These are phyloP conservation scores for Sturnus vulgaris DNA, from an alignment of 2,113 vertebrate species.

Conservation along the genomic window DNA sequence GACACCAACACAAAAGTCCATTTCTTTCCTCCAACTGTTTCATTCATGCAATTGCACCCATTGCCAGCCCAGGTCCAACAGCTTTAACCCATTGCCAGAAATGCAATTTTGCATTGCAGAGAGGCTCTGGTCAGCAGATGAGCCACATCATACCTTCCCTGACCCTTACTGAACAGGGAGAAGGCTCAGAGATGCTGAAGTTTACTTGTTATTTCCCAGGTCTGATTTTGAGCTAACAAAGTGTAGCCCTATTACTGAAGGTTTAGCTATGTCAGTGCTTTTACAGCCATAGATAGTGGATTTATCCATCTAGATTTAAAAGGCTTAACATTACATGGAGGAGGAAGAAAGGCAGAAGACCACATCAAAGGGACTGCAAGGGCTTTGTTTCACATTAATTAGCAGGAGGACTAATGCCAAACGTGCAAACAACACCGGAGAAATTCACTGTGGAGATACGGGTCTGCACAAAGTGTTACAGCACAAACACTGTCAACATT, in stretches of 20 bases:
- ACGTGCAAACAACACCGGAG: neutral
- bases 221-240: neutral
- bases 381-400: neutral
- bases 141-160: neutral
- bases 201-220: neutral
- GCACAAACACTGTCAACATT: neutral
- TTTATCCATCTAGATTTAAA: neutral
- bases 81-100: neutral
- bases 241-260: neutral
- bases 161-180: fast-evolving
- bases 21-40: neutral
- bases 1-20: neutral
- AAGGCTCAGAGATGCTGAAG: neutral
- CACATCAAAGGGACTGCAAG: neutral
- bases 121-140: neutral
- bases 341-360: neutral
- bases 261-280: neutral
- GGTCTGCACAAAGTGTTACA: neutral
- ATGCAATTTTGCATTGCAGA: fast-evolving
- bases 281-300: neutral
- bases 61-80: neutral
- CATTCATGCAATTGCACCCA: fast-evolving
- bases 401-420: neutral
- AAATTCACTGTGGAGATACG: neutral
- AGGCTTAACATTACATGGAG: neutral